Evolutionary conservation across 2,888 invertebrate genomes (phyloP), one percentile per base, ranked within the genome.

Genomic region (Strigamia maritima): DNA sequence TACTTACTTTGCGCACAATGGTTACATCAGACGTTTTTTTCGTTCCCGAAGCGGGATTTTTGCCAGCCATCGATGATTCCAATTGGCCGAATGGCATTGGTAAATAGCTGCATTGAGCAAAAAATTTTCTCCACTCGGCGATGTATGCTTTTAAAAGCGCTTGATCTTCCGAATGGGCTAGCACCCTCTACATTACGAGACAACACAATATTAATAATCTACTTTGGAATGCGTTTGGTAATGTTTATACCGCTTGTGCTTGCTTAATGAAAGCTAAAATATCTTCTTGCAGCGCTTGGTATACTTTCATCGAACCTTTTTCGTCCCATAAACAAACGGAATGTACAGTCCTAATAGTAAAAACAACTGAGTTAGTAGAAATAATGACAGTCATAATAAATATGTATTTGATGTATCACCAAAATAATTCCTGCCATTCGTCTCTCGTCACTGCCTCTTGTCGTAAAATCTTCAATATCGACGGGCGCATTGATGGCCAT

Each of bases 391-490:
- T n/a, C n/a, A n/a, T n/a, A n/a, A n/a, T n/a, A n/a, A n/a, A n/a
- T n/a, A n/a, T n/a, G n/a, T n/a, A n/a, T 10, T 35, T 44, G 10
- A 12, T 44, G 1, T 12, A n/a, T 81, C 83, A 87, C 87, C 94
- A 97, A 87, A 98, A 98, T 76, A 98, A 89, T 87, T 97, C 95
- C 86, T 99, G 98, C 99, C 99, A 99, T 89, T 99, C 98, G 81
- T 90, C 89, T 84, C 95, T 93, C 16, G 94, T 92, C 0, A 99
- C 98, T 8, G 94, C 90, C 87, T 98, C 95, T 87, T 98, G 98
- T 84, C 95, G 92, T 77, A 99, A 88, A 81, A 99, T 89, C 87
- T 97, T 97, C 82, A 97, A 88, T 80, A 99, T 96, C 83, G 95
- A 95, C 14, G 95, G 94, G 82, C 95, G 91, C 93, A 98, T 97